Conservation (phyloP, 2,888 invertebrate genomes). For the Plebejus argus region DNA sequence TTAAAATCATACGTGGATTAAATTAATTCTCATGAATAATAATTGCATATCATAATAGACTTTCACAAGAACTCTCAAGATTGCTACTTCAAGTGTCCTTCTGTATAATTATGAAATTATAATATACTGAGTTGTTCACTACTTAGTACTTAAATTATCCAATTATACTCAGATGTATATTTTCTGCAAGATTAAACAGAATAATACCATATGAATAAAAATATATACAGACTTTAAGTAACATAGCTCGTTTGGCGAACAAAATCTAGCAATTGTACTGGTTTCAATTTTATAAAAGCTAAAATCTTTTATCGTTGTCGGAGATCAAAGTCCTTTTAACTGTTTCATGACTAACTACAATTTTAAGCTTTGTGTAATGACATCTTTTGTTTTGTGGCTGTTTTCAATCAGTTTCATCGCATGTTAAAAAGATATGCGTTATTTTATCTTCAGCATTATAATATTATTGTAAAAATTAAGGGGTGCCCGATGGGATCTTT, state of each 20-base stretch:
- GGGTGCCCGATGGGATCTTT: not conserved
- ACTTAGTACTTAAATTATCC: not conserved
- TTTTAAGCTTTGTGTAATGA: constrained; percentile 9
- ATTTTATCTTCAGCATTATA: not conserved
- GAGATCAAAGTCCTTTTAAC: not conserved
- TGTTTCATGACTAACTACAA: constrained; percentile 14
- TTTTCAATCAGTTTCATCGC: not conserved
- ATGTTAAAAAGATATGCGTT: not conserved
- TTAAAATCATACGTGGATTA: too few species aligned
- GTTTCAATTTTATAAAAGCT: constrained; percentile 19
- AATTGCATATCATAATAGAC: too few species aligned
- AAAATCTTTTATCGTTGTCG: constrained; percentile 4
- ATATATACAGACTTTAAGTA: constrained; percentile 8
- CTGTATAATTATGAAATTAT: not conserved
- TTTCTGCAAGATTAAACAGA: not conserved
- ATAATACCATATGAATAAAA: not conserved
- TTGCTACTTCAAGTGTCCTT: not conserved
- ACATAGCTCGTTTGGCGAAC: constrained; percentile 3
- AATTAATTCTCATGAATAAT: too few species aligned
- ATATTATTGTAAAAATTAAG: not conserved
- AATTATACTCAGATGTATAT: not conserved
- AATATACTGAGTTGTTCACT: not conserved
- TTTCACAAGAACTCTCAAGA: not conserved
- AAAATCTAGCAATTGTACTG: constrained; percentile 16
- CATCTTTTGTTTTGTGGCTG: not conserved